These are phyloP conservation scores for Caenorhabditis angaria DNA, from an alignment of 2,888 invertebrate species.

Conservation along the genomic window DNA sequence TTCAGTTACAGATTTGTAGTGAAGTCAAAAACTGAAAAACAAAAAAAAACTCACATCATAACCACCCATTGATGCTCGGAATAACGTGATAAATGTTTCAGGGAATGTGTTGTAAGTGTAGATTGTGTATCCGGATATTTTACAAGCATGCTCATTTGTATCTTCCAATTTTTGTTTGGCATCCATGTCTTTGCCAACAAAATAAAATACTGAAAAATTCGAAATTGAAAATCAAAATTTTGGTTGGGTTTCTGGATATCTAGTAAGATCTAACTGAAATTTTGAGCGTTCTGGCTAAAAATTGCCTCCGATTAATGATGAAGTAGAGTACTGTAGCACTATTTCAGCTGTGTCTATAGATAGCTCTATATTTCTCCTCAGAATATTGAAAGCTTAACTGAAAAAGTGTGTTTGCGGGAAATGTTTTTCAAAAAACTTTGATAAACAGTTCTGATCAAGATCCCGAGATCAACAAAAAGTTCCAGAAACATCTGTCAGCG, in stretches of 20 bases:
- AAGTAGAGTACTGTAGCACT: no score
- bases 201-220: slow-evolving; percentile 77
- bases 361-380: no score
- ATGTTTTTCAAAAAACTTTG: not conserved
- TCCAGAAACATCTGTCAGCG: no score
- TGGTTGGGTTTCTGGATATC: no score
- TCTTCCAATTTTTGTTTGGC: slow-evolving; percentile 64
- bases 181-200: slow-evolving; percentile 84
- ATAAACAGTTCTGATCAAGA: no score
- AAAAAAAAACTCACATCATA: slow-evolving; percentile 83
- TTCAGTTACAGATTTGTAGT: no score
- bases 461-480: no score
- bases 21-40: not conserved
- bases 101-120: slow-evolving; percentile 79
- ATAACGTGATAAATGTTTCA: slow-evolving; percentile 95
- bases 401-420: not conserved
- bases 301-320: no score
- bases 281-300: no score
- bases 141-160: slow-evolving; percentile 59
- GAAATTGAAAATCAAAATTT: not conserved
- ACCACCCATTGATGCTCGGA: slow-evolving; percentile 95
- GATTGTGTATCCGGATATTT: slow-evolving; percentile 70
- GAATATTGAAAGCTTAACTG: no score
- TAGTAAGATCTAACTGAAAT: no score
- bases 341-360: no score